Evolutionary conservation across 2,797 vertebrate species (phyloP).

Genomic region (Phaenicophaeus curvirostris): DNA sequence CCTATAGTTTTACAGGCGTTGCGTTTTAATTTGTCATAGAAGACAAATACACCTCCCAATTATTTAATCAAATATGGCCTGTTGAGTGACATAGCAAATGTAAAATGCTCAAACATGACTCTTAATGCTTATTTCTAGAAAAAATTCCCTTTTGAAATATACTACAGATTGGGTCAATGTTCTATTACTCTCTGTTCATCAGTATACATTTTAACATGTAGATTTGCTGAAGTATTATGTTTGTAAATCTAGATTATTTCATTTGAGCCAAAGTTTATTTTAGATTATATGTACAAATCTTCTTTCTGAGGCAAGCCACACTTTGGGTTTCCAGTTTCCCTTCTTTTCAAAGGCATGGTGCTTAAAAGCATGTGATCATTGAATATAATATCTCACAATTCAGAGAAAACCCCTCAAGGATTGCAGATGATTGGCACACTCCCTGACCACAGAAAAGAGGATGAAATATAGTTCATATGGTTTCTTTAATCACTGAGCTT

Average conservation of each 20-base stretch:
- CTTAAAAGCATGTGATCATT: neutral
- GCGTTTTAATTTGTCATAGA: neutral
- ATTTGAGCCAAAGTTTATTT: neutral
- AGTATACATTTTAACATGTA: neutral
- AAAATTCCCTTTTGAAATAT: neutral
- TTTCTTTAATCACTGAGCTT: neutral
- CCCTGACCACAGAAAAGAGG: neutral
- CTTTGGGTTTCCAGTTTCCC: neutral
- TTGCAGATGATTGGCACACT: slow-evolving; percentile 39
- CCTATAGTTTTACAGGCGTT: neutral
- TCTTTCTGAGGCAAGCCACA: neutral
- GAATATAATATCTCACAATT: slow-evolving; percentile 18
- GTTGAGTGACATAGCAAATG: neutral
- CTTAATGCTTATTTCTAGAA: neutral
- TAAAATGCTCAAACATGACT: neutral
- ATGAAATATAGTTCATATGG: neutral
- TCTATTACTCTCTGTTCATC: neutral
- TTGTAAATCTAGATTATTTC: neutral
- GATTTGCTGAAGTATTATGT: neutral
- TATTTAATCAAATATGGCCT: neutral
- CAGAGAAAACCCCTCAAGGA: neutral
- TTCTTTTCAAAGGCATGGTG: neutral
- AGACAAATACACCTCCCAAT: neutral
- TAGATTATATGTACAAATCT: neutral
- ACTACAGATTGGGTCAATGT: neutral